Conservation (phyloP, 2,797 vertebrate genomes). For the Peromyscus aztecus region DNA sequence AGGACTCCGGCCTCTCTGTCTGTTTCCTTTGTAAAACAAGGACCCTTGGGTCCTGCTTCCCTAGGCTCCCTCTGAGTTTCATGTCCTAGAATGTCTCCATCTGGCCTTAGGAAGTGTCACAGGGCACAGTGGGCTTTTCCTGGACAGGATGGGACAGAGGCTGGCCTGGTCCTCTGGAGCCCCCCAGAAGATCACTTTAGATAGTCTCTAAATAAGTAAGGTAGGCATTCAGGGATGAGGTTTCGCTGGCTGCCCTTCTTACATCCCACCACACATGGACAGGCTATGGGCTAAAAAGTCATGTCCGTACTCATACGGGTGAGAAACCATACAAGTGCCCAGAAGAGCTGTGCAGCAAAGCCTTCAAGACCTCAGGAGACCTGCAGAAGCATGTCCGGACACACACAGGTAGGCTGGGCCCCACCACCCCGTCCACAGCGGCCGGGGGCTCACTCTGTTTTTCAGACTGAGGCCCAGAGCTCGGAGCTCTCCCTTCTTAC, state of each 20-base stretch:
- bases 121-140: not conserved
- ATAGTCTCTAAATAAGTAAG: not conserved
- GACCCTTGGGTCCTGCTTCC: not conserved
- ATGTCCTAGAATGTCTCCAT: not conserved
- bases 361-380: conserved; percentile 92
- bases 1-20: not conserved
- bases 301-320: conserved; percentile 90
- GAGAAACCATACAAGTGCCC: conserved; percentile 93
- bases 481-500: not conserved
- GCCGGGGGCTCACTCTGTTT: not conserved
- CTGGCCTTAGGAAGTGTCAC: not conserved
- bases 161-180: not conserved
- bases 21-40: not conserved
- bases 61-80: not conserved
- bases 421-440: not conserved
- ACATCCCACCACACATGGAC: not conserved
- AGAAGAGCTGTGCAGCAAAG: conserved; percentile 92
- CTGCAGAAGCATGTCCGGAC: conserved; percentile 92
- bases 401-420: conserved; percentile 88
- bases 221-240: not conserved
- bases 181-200: not conserved
- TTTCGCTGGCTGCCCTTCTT: not conserved
- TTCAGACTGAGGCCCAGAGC: not conserved
- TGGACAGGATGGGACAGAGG: not conserved
- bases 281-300: conserved; percentile 91